Conservation (phyloP, 1,140 invertebrate genomes). For the Cheumatopsyche charites region DNA sequence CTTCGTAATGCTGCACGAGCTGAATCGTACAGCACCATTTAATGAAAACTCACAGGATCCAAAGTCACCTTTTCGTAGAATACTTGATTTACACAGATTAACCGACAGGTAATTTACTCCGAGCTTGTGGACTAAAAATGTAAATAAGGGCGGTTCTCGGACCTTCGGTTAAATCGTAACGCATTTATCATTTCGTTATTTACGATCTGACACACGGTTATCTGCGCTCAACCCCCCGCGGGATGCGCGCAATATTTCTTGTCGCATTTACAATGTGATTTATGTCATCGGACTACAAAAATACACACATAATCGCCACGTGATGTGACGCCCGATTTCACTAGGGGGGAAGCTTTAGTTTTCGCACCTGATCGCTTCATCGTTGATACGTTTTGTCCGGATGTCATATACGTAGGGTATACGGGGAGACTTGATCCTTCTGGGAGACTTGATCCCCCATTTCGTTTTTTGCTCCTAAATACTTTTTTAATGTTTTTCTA, state of each 20-base stretch:
- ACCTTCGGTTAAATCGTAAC: constrained; percentile 29
- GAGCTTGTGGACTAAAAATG: constrained; percentile 30
- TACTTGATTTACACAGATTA: constrained; percentile 34
- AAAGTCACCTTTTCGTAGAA: too few relatives aligned
- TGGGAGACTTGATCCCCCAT: too few relatives aligned
- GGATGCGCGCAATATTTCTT: constrained; percentile 34
- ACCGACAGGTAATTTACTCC: constrained; percentile 27
- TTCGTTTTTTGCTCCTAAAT: too few relatives aligned
- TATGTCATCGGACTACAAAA: constrained; percentile 26
- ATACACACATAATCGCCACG: constrained; percentile 18
- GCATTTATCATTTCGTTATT: constrained; percentile 44
- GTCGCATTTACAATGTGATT: constrained; percentile 27
- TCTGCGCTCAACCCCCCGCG: constrained; percentile 13
- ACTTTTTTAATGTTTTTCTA: too few relatives aligned
- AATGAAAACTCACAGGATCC: too few relatives aligned
- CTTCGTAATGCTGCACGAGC: too few relatives aligned
- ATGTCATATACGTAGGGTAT: too few relatives aligned
- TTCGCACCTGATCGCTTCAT: too few relatives aligned
- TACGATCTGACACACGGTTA: constrained; percentile 26
- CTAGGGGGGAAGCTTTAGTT: too few relatives aligned
- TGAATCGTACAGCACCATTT: too few relatives aligned
- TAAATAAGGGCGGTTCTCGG: constrained; percentile 19
- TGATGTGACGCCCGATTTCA: constrained; percentile 3
- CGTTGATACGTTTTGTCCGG: too few relatives aligned
- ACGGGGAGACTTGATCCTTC: too few relatives aligned